phyloP scores from a whole-genome alignment of 64 coral and sea anemone species.

The Dendrophyllia cribrosa region DNA sequence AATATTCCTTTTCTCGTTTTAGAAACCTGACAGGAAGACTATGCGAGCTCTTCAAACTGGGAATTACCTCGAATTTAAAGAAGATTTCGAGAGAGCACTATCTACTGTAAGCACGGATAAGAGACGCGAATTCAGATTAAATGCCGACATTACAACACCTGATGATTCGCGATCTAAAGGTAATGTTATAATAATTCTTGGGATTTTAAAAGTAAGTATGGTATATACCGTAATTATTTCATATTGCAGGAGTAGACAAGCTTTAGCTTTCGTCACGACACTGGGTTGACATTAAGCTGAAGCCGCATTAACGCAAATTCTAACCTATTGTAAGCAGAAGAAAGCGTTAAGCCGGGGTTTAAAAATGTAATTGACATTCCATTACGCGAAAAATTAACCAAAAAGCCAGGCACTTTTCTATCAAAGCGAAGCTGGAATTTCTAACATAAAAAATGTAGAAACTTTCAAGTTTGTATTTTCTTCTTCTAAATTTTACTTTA shows the following conservation, averaged over 20 bases:
- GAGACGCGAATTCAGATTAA: neutral
- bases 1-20: neutral
- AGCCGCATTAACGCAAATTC: too few relatives aligned
- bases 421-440: neutral
- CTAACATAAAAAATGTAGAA: neutral
- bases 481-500: too few relatives aligned
- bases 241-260: neutral
- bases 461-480: too few relatives aligned
- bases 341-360: too few relatives aligned
- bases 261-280: neutral
- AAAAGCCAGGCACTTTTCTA: neutral
- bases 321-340: too few relatives aligned
- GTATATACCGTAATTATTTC: neutral
- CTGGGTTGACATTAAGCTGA: too few relatives aligned
- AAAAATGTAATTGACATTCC: neutral
- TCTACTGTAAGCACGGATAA: neutral
- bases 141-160: neutral
- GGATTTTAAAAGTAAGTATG: neutral
- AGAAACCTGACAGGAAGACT: conserved; percentile 62
- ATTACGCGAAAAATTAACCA: neutral
- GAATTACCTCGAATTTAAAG: conserved; percentile 69
- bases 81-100: conserved; percentile 61
- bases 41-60: conserved; percentile 61
- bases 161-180: conserved; percentile 1
- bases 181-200: neutral